Base-by-base conservation (phyloP, 30 jellyfish, hydroid and myxozoan species). In the Sanderia malayensis region DNA sequence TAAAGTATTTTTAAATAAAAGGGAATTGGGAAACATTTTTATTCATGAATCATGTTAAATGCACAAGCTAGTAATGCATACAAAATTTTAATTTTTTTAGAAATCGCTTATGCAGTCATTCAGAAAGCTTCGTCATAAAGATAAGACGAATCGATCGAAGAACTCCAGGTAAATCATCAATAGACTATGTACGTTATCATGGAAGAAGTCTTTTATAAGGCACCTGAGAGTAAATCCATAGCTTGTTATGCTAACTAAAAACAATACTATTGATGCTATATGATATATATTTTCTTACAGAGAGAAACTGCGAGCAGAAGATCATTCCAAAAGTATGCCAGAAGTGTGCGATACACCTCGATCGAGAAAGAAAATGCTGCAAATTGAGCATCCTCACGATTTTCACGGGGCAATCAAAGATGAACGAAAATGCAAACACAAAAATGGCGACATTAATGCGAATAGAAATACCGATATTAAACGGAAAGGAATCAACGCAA, bases 71-170 rank as follows among this genome's bases (percentile, higher is more conserved):
- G n/a, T n/a, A n/a, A n/a, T n/a, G n/a, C n/a, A n/a, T n/a, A n/a
- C n/a, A n/a, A n/a, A n/a, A n/a, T n/a, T n/a, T n/a, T n/a, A n/a
- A n/a, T n/a, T n/a, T n/a, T n/a, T n/a, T 33, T 41, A 78, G 89
- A 78, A 78, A 49, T 78, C 89, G 57, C 27, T 78, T 25, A 58
- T 78, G 37, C 82, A 79, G 58, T 78, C 89, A 22, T 78, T 78
- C 74, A 30, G 80, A 34, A 78, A 66, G 34, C 55, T 78, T 47
- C 81, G 82, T 29, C 24, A 78, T 32, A 78, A 55, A 57, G 89
- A 78, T 47, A 64, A 18, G 76, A 65, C 67, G 41, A n/a, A n/a
- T n/a, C 29, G 31, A 59, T 11, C 45, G 64, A 29, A 62, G 74
- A 11, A 78, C 41, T 41, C 81, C 46, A 9, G 67, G 60, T 33